Percentiles rank a stretch among this genome's conserved stretches.
Evolutionary conservation across 2,113 vertebrate species (phyloP).

Genomic region (Canis aureus): DNA sequence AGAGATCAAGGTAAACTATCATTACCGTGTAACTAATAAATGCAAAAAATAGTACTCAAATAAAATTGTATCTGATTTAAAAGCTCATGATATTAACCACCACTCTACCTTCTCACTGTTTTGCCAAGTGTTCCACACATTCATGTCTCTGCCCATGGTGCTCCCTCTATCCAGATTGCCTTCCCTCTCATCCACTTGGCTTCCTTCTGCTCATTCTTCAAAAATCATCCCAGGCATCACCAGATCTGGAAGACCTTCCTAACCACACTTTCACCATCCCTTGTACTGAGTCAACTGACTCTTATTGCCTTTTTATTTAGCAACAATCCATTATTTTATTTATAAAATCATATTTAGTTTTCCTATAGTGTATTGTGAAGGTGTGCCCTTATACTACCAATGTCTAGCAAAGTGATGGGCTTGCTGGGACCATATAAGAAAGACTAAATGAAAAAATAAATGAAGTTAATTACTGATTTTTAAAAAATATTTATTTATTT

Average conservation of each 20-base stretch:
- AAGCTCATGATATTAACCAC: neutral
- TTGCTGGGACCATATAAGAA: neutral
- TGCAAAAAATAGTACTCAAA: neutral
- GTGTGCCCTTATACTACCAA: neutral
- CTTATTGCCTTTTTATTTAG: neutral
- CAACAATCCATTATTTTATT: neutral
- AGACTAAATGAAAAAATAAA: neutral
- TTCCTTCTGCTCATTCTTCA: neutral
- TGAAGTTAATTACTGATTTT: neutral
- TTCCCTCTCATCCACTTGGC: neutral
- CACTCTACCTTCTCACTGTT: neutral
- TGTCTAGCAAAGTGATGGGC: neutral
- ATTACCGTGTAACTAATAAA: neutral
- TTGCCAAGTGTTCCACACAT: neutral
- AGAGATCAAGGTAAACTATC: neutral
- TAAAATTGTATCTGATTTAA: neutral
- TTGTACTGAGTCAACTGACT: neutral
- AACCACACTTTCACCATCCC: neutral
- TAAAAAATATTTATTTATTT: neutral
- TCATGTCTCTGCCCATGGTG: neutral
- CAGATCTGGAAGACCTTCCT: neutral
- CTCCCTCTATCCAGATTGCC: too few species aligned
- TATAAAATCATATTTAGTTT: neutral
- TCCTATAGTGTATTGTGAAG: neutral
- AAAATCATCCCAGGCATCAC: neutral